A percentile compares a stretch with the other conserved stretches of the same genome.
Conservation (phyloP, 2,797 vertebrate species). For the Chromis chromis region DNA sequence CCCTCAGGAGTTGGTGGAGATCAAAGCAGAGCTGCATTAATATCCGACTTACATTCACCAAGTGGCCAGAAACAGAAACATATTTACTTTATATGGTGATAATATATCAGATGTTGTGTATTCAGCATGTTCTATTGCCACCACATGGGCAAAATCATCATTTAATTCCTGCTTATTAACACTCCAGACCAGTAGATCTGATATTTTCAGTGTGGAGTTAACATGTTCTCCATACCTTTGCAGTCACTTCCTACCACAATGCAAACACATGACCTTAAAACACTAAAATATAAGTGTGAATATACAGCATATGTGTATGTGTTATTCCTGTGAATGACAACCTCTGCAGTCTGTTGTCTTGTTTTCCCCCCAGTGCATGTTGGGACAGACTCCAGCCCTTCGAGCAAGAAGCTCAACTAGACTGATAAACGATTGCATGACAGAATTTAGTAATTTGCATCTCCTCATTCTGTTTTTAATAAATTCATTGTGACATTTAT, state of each 20-base stretch:
- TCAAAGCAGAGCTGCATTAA: too few species aligned
- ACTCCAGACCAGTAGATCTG: too few species aligned
- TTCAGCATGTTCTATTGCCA: background rate
- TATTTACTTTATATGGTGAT: background rate
- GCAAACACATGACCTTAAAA: background rate
- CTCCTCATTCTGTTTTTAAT: slow-evolving; percentile 28
- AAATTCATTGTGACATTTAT: slow-evolving; percentile 47
- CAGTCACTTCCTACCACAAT: background rate
- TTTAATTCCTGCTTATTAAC: too few species aligned
- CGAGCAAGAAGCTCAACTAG: background rate
- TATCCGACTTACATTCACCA: too few species aligned
- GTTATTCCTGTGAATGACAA: background rate
- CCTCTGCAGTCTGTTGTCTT: background rate
- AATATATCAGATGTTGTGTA: too few species aligned
- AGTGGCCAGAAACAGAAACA: background rate
- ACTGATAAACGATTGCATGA: slow-evolving; percentile 6
- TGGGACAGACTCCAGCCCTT: background rate
- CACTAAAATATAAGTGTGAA: background rate
- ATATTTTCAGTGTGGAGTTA: background rate
- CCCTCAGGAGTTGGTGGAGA: too few species aligned
- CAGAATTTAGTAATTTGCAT: background rate
- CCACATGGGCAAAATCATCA: background rate
- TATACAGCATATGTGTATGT: background rate
- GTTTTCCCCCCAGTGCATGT: slow-evolving; percentile 3
- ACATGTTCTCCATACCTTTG: background rate